phyloP scores from a whole-genome alignment of 2,888 invertebrate species.

The Himalopsyche kuldschensis region DNA sequence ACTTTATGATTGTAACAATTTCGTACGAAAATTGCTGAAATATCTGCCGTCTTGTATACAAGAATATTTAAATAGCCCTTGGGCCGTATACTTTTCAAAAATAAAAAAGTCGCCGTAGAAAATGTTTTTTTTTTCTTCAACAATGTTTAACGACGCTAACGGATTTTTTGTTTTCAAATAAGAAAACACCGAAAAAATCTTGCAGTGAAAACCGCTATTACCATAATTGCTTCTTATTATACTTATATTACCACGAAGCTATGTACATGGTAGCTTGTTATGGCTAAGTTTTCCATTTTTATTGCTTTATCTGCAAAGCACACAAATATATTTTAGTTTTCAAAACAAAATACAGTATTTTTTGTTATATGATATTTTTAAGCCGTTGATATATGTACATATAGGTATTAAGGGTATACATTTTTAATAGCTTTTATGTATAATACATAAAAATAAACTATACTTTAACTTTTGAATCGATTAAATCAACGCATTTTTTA shows the following conservation, averaged over 20 bases:
- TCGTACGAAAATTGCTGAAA: neutral
- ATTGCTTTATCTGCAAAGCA: neutral
- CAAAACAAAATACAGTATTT: too few relatives aligned
- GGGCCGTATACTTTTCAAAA: neutral
- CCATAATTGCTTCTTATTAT: slow-evolving; percentile 38
- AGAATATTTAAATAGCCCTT: neutral
- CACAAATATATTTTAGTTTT: neutral
- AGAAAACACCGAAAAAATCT: neutral
- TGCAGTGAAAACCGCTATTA: slow-evolving; percentile 22
- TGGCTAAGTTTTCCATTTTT: neutral
- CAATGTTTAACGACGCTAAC: neutral
- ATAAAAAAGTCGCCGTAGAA: neutral
- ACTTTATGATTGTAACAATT: neutral
- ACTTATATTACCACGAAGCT: slow-evolving; percentile 31
- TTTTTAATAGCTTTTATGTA: too few relatives aligned
- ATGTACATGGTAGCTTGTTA: slow-evolving; percentile 1
- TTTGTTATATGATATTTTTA: too few relatives aligned
- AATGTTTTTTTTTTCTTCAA: neutral
- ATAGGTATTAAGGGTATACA: too few relatives aligned
- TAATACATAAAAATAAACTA: too few relatives aligned
- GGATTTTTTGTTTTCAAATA: neutral
- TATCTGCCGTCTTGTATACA: neutral
- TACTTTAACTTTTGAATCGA: too few relatives aligned
- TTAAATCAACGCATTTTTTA: too few relatives aligned
- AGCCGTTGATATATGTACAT: too few relatives aligned